Evolutionary conservation across 2,888 invertebrate genomes (phyloP).

Genomic region (Nomada fucata): DNA sequence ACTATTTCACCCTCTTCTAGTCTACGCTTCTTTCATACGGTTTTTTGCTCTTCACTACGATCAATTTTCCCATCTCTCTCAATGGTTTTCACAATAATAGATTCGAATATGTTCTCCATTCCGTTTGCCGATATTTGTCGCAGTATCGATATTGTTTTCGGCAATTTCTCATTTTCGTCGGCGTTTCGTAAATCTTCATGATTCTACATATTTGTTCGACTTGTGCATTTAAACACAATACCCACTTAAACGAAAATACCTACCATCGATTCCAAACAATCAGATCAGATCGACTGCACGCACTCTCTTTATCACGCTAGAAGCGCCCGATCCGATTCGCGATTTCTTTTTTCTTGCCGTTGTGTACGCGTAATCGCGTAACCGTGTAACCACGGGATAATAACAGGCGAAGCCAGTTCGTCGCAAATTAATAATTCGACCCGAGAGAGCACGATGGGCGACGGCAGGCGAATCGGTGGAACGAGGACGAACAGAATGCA

Average conservation of each 20-base stretch:
- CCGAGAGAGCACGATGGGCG: slow-evolving; percentile 34
- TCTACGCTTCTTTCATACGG: slow-evolving; percentile 57
- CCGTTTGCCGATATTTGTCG: not conserved
- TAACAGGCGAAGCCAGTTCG: slow-evolving; percentile 79
- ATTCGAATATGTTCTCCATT: not conserved
- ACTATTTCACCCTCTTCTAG: slow-evolving; percentile 44
- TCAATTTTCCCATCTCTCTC: slow-evolving; percentile 8
- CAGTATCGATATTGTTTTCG: not conserved
- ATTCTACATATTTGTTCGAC: too few relatives aligned
- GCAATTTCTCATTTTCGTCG: too few relatives aligned
- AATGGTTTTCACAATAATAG: not conserved
- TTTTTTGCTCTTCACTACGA: slow-evolving; percentile 53
- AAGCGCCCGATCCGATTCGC: too few relatives aligned
- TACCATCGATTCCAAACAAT: too few relatives aligned
- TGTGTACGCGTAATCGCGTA: slow-evolving; percentile 66
- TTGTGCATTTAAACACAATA: too few relatives aligned
- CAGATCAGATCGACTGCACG: too few relatives aligned
- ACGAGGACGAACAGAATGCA: slow-evolving; percentile 22
- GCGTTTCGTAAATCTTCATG: too few relatives aligned
- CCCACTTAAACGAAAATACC: too few relatives aligned
- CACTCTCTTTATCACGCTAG: too few relatives aligned
- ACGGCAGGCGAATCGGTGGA: slow-evolving; percentile 10
- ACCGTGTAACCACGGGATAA: slow-evolving; percentile 78
- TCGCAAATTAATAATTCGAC: slow-evolving; percentile 81
- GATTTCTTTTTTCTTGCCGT: not conserved